Evolutionary conservation across 2,113 vertebrate species (phyloP).

Genomic region (Ceyx margarethae): DNA sequence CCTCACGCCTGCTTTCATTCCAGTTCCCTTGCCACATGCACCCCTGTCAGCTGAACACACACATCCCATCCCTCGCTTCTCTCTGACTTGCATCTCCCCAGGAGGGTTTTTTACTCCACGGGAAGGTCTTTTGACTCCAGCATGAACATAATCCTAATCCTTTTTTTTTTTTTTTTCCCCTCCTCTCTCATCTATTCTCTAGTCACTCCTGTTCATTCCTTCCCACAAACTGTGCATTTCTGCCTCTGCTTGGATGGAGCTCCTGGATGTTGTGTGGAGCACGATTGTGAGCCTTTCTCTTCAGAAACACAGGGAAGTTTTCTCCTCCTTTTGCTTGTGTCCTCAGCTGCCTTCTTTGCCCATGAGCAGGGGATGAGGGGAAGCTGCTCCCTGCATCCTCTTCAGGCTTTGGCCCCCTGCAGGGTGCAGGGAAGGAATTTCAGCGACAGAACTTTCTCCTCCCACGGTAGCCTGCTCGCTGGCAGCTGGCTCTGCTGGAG

Average conservation of each 20-base stretch:
- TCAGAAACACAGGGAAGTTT: not conserved
- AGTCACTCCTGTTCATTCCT: not conserved
- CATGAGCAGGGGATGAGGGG: conserved; percentile 17
- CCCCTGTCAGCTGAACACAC: not conserved
- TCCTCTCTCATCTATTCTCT: not conserved
- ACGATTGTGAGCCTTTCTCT: not conserved
- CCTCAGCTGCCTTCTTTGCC: conserved; percentile 39
- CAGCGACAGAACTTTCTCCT: conserved; percentile 61
- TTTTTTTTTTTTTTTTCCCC: not conserved
- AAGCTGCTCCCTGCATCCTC: not conserved
- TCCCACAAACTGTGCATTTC: not conserved
- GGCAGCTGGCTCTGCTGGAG: conserved; percentile 63
- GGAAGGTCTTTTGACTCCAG: not conserved
- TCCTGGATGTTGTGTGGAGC: not conserved
- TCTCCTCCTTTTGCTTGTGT: not conserved
- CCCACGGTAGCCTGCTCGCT: conserved; percentile 61
- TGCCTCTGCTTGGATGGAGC: not conserved
- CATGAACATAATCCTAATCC: not conserved
- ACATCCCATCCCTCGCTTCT: not conserved
- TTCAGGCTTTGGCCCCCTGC: conserved; percentile 40
- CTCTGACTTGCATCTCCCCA: not conserved
- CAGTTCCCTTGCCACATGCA: not conserved
- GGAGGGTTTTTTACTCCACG: not conserved
- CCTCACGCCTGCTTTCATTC: not conserved
- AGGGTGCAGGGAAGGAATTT: conserved; percentile 43